phyloP scores from a whole-genome alignment of 1,140 invertebrate species.

The Lethocerus indicus region DNA sequence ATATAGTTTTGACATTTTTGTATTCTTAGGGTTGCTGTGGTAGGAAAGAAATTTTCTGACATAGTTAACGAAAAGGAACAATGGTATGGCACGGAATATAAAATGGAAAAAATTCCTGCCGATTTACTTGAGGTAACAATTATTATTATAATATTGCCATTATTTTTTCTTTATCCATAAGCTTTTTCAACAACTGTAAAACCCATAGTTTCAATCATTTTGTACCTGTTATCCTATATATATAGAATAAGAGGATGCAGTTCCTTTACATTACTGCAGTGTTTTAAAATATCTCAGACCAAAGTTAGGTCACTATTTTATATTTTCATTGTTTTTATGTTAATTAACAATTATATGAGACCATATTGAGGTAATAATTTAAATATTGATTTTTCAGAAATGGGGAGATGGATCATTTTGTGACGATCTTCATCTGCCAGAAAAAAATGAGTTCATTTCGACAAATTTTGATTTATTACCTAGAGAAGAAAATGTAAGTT shows the following conservation, averaged over 20 bases:
- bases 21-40: constrained; percentile 40
- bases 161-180: too few relatives aligned
- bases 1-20: too few relatives aligned
- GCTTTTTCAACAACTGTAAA: too few relatives aligned
- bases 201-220: too few relatives aligned
- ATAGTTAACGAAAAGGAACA: constrained; percentile 46
- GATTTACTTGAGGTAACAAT: constrained; percentile 35
- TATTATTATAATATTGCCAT: constrained; percentile 1
- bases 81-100: constrained; percentile 86
- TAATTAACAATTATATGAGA: not conserved
- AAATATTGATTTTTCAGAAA: constrained; percentile 36
- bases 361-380: too few relatives aligned
- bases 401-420: constrained; percentile 50
- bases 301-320: too few relatives aligned
- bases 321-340: not conserved
- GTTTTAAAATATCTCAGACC: too few relatives aligned
- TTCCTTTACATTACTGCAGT: too few relatives aligned
- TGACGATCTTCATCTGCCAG: constrained; percentile 54
- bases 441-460: constrained; percentile 84
- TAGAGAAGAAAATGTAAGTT: constrained; percentile 40
- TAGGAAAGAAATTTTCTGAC: constrained; percentile 50
- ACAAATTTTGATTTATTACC: constrained; percentile 61
- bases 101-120: constrained; percentile 44
- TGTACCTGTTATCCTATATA: too few relatives aligned
- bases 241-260: too few relatives aligned